Base-by-base conservation (phyloP, 2,797 vertebrate genomes). In the Lagodon rhomboides region DNA sequence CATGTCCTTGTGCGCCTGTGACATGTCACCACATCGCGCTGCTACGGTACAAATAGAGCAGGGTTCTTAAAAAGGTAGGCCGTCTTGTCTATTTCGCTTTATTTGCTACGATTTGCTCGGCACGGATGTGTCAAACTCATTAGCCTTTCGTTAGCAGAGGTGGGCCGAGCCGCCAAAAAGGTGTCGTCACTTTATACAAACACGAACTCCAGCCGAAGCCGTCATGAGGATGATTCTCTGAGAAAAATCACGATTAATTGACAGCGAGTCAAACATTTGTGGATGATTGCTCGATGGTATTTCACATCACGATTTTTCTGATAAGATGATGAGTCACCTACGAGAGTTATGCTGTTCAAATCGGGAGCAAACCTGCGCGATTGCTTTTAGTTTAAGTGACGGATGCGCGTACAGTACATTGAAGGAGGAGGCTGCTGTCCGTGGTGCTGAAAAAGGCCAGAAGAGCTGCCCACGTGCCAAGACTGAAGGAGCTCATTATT, bases 401-500 rank as follows among this genome's bases (percentile, higher is more conserved):
- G 30, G 1, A 13, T 43, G n/a, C 38, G 9, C 12, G 8, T 4
- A 4, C 13, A 10, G 41, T 44, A 16, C 16, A 10, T 18, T 58
- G 27, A 27, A 16, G 25, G 30, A 5, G 18, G 6, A 34, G 43
- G 41, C 1, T 13, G 16, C 49, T 75, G 55, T 77, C 74, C 43
- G 11, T 83, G 76, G 83, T 85, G 38, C 83, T 87, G 85, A 85
- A 88, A 88, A 75, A 43, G 34, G 17, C 73, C 25, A 38, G 43
- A 3, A 16, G 50, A 22, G 22, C 59, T 34, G 11, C 60, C 23
- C 11, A 11, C 56, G 20, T 34, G 4, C 23, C 2, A 1, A 5
- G 18, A 20, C 54, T 43, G 50, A 69, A 20, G 10, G 17, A 20
- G 46, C 49, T 55, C 43, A 25, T 30, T 8, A 18, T 2, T 56